Conservation (phyloP, 2,888 invertebrate species). For the Pristionchus fissidentatus region DNA sequence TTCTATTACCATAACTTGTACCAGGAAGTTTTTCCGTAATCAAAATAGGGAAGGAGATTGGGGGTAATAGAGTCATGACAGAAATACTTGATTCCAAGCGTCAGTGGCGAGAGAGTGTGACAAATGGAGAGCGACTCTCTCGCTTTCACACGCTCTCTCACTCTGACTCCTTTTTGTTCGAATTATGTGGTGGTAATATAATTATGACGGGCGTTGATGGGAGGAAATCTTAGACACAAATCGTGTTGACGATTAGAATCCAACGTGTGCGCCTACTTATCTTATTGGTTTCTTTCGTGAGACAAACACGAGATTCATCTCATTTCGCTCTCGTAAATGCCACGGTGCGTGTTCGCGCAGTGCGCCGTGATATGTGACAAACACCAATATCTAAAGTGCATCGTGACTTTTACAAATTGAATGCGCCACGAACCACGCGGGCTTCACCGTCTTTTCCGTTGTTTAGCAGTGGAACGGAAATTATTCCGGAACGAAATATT, state of each 20-base stretch:
- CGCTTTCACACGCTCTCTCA: too few species aligned
- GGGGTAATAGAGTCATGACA: too few species aligned
- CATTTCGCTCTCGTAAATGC: conserved; percentile 6
- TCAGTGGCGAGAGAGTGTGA: too few species aligned
- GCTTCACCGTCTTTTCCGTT: background rate
- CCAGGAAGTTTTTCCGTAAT: too few species aligned
- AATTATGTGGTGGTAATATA: too few species aligned
- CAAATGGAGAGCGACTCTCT: background rate
- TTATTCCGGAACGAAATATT: background rate
- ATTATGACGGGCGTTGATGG: too few species aligned
- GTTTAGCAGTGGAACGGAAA: background rate
- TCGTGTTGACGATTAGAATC: background rate
- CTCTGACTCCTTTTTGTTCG: too few species aligned
- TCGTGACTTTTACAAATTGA: background rate
- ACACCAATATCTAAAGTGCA: background rate
- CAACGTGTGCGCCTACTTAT: conserved; percentile 25
- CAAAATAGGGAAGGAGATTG: too few species aligned
- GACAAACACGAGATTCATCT: too few species aligned
- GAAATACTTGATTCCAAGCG: too few species aligned
- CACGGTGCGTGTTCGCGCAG: conserved; percentile 9
- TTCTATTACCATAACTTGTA: too few species aligned
- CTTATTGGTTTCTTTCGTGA: conserved; percentile 12
- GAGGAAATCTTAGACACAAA: too few species aligned
- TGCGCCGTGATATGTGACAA: background rate
- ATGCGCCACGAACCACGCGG: background rate